These are phyloP conservation scores for Drosophila histrio DNA, from an alignment of 2,888 invertebrate genomes.

Conservation along the genomic window DNA sequence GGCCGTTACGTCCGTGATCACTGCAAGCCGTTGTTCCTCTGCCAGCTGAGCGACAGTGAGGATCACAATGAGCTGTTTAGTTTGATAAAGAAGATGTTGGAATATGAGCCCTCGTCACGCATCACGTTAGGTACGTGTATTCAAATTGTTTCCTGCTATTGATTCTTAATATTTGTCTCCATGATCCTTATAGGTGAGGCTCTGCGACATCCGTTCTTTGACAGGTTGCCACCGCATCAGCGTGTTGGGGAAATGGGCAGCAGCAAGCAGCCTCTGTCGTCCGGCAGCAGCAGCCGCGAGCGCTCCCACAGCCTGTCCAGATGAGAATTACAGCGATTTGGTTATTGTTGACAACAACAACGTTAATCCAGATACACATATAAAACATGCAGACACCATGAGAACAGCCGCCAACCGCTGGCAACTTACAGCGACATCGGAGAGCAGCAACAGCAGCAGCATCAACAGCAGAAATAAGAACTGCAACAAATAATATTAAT, in stretches of 20 bases:
- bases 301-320: slow-evolving; percentile 86
- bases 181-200: slow-evolving; percentile 87
- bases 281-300: slow-evolving; percentile 86
- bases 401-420: slow-evolving; percentile 41
- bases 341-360: slow-evolving; percentile 84
- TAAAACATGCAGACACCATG: slow-evolving; percentile 46
- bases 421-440: slow-evolving; percentile 27
- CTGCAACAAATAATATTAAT: slow-evolving; percentile 26
- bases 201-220: slow-evolving; percentile 96
- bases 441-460: slow-evolving; percentile 23
- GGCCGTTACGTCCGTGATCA: slow-evolving; percentile 99
- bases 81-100: slow-evolving; percentile 97
- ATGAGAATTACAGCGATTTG: slow-evolving; percentile 85
- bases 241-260: slow-evolving; percentile 86
- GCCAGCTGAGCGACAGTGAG: slow-evolving; percentile 93
- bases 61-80: slow-evolving; percentile 98
- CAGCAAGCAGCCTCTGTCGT: slow-evolving; percentile 78
- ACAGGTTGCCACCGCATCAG: slow-evolving; percentile 91
- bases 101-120: slow-evolving; percentile 96
- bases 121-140: slow-evolving; percentile 88
- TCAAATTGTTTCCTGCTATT: not conserved
- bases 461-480: slow-evolving; percentile 25
- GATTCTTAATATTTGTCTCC: not conserved
- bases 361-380: slow-evolving; percentile 64
- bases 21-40: slow-evolving; percentile 98